These are phyloP conservation scores for Platichthys flesus DNA, from an alignment of 2,113 vertebrate genomes.

Conservation along the genomic window DNA sequence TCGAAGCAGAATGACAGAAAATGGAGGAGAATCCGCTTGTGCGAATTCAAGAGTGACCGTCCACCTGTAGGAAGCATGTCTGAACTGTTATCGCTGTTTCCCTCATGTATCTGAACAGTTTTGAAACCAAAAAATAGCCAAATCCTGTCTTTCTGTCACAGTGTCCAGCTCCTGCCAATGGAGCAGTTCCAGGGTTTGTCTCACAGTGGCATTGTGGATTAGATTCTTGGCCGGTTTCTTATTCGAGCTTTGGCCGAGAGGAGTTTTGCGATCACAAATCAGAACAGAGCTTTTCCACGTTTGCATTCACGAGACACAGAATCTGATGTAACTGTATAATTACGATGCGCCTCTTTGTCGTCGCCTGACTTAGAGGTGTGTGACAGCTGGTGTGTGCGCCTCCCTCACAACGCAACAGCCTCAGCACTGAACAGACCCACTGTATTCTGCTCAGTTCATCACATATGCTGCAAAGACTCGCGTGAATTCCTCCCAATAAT, in stretches of 20 bases:
- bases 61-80: neutral
- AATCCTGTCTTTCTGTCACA: conserved; percentile 42
- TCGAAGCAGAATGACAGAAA: conserved; percentile 3
- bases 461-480: conserved; percentile 37
- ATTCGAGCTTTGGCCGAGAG: neutral
- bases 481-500: conserved; percentile 6
- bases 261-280: conserved; percentile 34
- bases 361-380: conserved; percentile 59
- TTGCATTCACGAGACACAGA: conserved; percentile 35
- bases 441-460: conserved; percentile 34
- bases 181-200: conserved; percentile 53
- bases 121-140: conserved; percentile 54
- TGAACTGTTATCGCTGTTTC: neutral
- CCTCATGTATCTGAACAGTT: neutral
- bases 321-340: conserved; percentile 54
- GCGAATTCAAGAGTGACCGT: neutral
- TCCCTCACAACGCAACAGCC: conserved; percentile 41
- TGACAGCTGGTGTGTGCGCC: conserved; percentile 48
- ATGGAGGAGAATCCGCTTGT: conserved; percentile 21
- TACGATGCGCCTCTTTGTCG: conserved; percentile 34
- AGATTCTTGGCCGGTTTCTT: conserved; percentile 43
- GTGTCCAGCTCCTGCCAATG: conserved; percentile 31
- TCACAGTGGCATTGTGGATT: conserved; percentile 53
- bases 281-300: conserved; percentile 35
- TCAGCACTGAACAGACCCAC: conserved; percentile 11